phyloP scores from a whole-genome alignment of 2,888 invertebrate genomes.

The Melanostoma scalare region DNA sequence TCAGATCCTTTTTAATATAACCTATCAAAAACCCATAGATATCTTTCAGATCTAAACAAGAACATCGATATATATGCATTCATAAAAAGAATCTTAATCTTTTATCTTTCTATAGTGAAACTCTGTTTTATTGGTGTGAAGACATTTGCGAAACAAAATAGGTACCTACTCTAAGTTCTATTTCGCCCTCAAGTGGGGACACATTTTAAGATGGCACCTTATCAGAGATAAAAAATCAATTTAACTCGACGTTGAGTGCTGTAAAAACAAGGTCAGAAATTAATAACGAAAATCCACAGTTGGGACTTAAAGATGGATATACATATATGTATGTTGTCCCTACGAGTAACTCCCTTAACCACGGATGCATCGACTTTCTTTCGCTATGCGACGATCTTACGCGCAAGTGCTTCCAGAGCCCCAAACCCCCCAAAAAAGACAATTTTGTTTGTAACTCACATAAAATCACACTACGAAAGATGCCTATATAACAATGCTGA shows the following conservation, averaged over 20 bases:
- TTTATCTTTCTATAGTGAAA: too few relatives aligned
- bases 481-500: background rate
- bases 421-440: background rate
- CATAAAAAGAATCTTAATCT: too few relatives aligned
- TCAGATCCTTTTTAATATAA: too few relatives aligned
- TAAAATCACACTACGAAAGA: conserved; percentile 13
- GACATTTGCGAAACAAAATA: too few relatives aligned
- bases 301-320: background rate
- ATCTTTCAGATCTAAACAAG: too few relatives aligned
- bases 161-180: too few relatives aligned
- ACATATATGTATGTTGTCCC: background rate
- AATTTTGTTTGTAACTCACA: conserved; percentile 7
- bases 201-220: conserved; percentile 4
- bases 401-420: conserved; percentile 36
- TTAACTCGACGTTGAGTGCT: conserved; percentile 29
- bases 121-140: too few relatives aligned
- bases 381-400: background rate
- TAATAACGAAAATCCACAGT: conserved; percentile 23
- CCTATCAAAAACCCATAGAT: too few relatives aligned
- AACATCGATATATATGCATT: too few relatives aligned
- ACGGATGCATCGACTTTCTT: conserved; percentile 41
- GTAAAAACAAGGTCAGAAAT: conserved; percentile 48
- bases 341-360: conserved; percentile 27
- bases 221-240: conserved; percentile 23
- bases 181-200: background rate